A percentile compares a stretch with the other conserved stretches of the same genome.
Conservation (phyloP, 2,797 vertebrate genomes). For the Hyperoplus lanceolatus region DNA sequence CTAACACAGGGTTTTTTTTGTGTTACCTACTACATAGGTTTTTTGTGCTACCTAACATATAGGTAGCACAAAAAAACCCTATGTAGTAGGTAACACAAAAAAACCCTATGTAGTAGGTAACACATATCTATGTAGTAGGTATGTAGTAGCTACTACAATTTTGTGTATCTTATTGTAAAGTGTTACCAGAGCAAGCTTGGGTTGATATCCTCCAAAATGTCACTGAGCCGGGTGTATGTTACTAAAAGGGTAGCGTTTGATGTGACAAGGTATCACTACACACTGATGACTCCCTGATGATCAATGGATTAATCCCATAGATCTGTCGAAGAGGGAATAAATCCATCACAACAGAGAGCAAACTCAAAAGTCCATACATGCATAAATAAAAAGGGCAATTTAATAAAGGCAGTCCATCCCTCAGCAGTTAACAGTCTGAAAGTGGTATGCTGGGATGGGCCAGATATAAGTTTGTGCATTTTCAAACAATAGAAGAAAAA, state of each 20-base stretch:
- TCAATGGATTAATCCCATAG: constrained; percentile 21
- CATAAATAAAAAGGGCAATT: not conserved
- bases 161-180: too few species aligned
- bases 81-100: too few species aligned
- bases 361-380: constrained; percentile 5
- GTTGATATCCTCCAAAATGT: constrained; percentile 42
- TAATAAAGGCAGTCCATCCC: not conserved
- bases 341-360: constrained; percentile 11
- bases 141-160: too few species aligned
- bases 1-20: too few species aligned
- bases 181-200: not conserved
- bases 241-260: constrained; percentile 12
- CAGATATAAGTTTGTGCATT: too few species aligned
- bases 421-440: not conserved
- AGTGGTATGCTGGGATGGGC: too few species aligned
- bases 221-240: constrained; percentile 17
- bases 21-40: too few species aligned
- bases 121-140: too few species aligned
- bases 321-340: constrained; percentile 1
- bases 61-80: too few species aligned
- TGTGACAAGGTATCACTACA: constrained; percentile 28
- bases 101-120: too few species aligned
- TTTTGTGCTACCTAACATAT: too few species aligned
- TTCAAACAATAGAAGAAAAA: not conserved
- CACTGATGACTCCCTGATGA: constrained; percentile 36